Evolutionary conservation across 1,140 invertebrate species (phyloP), one percentile per base, ranked within the genome.

Genomic region (Drosophila seguyi): DNA sequence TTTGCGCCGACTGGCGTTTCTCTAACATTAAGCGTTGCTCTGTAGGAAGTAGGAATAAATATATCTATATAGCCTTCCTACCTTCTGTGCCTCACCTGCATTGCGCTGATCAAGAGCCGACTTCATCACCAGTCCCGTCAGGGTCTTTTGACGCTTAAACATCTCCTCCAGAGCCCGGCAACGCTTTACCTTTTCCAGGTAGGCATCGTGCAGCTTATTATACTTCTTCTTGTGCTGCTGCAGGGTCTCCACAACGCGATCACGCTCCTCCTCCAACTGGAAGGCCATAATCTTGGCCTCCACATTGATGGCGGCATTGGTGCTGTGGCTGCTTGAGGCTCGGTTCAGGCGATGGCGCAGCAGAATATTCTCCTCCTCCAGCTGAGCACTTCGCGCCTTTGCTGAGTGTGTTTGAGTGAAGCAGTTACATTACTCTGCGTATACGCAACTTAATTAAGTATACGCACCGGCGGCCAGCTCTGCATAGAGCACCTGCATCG

Each of bases 101-200:
- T 90, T 41, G 1, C 84, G 22, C 52, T 92, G 91, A 27, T 68
- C 88, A 4, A 92, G 4, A 1, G 91, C 79, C 0, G 91, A 92
- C 29, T 92, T 92, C 91, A 91, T 92, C 2, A 92, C 91, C 45
- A 92, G 31, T 0, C 91, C 91, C 1, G 91, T 84, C 6, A 92
- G 53, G 0, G 87, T 90, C 57, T 92, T 92, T 42, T 92, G 91
- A 2, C 82, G 63, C 38, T 79, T 83, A 14, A 92, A 92, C 59
- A 86, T 91, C 18, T 91, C 85, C 59, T 92, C 91, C 10, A 91
- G 56, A 2, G 88, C 84, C 31, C 88, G 79, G 47, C 91, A 92
- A 4, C 91, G 87, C 27, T 81, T 86, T 4, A 92, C 85, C 53
- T 92, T 92, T 42, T 87, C 90, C 55, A 91, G 34, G 18, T 88